Percentiles rank a stretch among this genome's conserved stretches.
Evolutionary conservation across 2,888 invertebrate genomes (phyloP).

Genomic region (Tetramorium bicarinatum): DNA sequence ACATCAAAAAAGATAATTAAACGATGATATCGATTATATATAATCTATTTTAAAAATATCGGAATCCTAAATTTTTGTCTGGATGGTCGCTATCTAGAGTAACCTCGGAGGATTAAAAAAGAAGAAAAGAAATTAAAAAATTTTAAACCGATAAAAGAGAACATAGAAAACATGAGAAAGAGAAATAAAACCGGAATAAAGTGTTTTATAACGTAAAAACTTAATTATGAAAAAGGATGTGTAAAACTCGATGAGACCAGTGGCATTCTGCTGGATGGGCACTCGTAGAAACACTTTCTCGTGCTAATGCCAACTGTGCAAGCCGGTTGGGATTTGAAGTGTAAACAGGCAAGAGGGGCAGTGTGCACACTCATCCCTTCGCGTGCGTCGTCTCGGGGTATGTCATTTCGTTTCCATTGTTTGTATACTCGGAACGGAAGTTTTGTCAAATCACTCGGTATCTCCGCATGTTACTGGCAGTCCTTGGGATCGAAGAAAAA

Average conservation of each 20-base stretch:
- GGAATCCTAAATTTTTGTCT: no score
- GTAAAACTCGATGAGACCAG: neutral
- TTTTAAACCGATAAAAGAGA: no score
- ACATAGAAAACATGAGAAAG: no score
- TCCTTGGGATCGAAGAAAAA: neutral
- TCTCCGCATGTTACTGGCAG: slow-evolving; percentile 19
- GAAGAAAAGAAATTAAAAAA: no score
- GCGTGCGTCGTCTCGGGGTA: slow-evolving; percentile 54
- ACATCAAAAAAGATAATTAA: no score
- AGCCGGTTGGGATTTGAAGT: slow-evolving; percentile 45
- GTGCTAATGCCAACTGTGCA: slow-evolving; percentile 52
- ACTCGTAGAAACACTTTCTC: slow-evolving; percentile 58
- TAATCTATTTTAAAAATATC: no score
- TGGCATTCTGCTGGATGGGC: neutral
- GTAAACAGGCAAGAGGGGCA: slow-evolving; percentile 61
- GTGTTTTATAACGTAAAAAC: no score
- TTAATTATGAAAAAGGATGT: no score
- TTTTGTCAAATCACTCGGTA: slow-evolving; percentile 57
- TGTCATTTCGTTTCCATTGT: slow-evolving; percentile 60
- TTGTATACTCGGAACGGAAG: slow-evolving; percentile 62
- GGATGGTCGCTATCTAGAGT: no score
- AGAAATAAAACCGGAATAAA: no score
- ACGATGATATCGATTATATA: no score
- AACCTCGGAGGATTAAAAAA: no score
- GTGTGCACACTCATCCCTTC: slow-evolving; percentile 54